Conservation (phyloP, 2,888 invertebrate genomes). For the Temnothorax rugatulus region DNA sequence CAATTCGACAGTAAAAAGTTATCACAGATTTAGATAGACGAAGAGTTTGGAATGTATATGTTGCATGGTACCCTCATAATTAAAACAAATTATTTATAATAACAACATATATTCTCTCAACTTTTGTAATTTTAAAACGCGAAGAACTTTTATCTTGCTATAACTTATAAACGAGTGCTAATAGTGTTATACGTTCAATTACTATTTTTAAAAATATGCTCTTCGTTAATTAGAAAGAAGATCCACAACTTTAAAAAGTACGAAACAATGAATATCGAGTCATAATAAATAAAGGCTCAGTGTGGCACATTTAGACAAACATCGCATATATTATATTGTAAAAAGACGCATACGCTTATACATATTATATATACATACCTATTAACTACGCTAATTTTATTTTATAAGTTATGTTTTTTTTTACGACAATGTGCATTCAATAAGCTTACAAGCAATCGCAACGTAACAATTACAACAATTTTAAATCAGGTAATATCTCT, state of each 20-base stretch:
- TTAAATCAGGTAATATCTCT: constrained; percentile 37
- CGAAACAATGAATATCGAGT: neutral
- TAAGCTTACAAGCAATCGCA: constrained; percentile 21
- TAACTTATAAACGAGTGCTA: neutral
- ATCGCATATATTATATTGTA: constrained; percentile 17
- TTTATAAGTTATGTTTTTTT: constrained; percentile 32
- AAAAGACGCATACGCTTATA: constrained; percentile 25
- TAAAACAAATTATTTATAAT: constrained; percentile 78
- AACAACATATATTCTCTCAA: constrained; percentile 44
- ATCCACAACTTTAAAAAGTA: neutral
- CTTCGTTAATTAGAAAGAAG: constrained; percentile 12
- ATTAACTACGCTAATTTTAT: constrained; percentile 18
- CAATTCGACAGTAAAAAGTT: constrained; percentile 81
- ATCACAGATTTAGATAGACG: constrained; percentile 83
- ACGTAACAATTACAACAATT: constrained; percentile 37
- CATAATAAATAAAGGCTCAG: constrained; percentile 37
- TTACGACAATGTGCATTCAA: neutral
- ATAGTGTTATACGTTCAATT: neutral
- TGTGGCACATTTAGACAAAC: constrained; percentile 32
- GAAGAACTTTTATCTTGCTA: neutral
- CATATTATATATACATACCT: neutral
- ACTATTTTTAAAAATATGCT: neutral
- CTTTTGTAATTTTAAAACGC: neutral
- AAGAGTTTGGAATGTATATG: constrained; percentile 71
- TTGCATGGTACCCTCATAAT: constrained; percentile 61